Base-by-base conservation (phyloP, 1,140 invertebrate genomes). In the Diuraphis noxia region DNA sequence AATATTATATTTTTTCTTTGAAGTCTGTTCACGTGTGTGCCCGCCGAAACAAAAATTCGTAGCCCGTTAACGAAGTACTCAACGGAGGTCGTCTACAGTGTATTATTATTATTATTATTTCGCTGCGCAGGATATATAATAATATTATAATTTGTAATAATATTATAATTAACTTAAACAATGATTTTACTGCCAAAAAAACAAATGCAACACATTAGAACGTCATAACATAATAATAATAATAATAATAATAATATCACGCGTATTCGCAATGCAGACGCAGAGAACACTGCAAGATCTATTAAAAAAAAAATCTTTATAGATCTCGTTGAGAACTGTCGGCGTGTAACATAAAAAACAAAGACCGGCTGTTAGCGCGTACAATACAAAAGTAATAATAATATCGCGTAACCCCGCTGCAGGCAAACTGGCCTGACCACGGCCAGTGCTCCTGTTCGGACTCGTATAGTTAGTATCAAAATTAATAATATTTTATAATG, bases 1-100 rank as follows among this genome's bases (percentile, higher is more conserved):
- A 63, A 63, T 63, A 63, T 63, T n/a, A 63, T 17, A n/a, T n/a
- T 10, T 36, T 88, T 56, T 63, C 86, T 88, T 88, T 88, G 86
- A 88, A n/a, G 86, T 88, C 25, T 17, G 86, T 23, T 52, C 23
- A 21, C n/a, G n/a, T 10, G 46, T 52, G 21, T 25, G 85, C 8
- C 4, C n/a, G 23, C 1, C 5, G 30, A 85, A 34, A 43, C 19
- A 46, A 85, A 85, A 13, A 46, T 85, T 30, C n/a, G 13, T 85
- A n/a, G 34, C 10, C 56, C 30, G n/a, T n/a, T 43, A n/a, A 43
- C 40, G 40, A 17, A 30, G 41, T 43, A n/a, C n/a, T 72, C 10
- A 6, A 13, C 46, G 85, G 8, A 23, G 41, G 23, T 23, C 41
- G 41, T 85, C 46, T 30, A 21, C 84, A 86, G 36, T 40, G 19